Conservation (phyloP, 1,140 invertebrate genomes). For the Chironomus striatipennis region DNA sequence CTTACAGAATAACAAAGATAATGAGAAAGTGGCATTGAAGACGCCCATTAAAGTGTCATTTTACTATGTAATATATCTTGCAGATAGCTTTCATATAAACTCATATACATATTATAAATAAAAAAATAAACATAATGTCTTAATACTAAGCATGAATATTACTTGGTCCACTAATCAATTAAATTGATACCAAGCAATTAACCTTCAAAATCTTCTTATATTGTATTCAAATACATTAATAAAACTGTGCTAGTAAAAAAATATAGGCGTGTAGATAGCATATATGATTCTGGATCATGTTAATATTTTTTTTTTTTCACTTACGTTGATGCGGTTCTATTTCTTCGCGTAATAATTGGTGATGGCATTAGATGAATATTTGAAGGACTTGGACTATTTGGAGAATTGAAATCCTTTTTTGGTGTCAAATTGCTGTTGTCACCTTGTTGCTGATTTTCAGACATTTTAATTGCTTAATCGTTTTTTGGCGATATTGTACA, state of each 20-base stretch:
- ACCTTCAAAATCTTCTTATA: background rate
- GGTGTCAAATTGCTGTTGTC: background rate
- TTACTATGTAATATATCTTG: no score
- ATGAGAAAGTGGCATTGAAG: background rate
- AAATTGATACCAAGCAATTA: background rate
- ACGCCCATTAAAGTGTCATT: no score
- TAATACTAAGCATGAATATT: no score
- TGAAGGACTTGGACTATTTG: background rate
- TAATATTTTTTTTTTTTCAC: slow-evolving; percentile 35
- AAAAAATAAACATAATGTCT: no score
- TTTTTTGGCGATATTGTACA: background rate
- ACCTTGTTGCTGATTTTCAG: background rate
- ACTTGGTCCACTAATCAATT: no score
- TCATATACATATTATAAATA: no score
- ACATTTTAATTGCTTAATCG: background rate
- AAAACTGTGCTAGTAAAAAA: no score
- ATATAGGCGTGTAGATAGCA: no score
- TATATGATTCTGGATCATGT: no score
- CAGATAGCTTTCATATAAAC: no score
- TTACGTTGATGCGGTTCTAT: slow-evolving; percentile 69
- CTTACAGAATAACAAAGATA: background rate
- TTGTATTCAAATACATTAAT: no score
- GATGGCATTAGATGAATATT: background rate
- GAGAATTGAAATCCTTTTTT: background rate
- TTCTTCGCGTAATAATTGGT: slow-evolving; percentile 61